Percentiles rank a stretch among this genome's conserved stretches.
Evolutionary conservation across 2,888 invertebrate species (phyloP).

Genomic region (Adelognathus sp.): DNA sequence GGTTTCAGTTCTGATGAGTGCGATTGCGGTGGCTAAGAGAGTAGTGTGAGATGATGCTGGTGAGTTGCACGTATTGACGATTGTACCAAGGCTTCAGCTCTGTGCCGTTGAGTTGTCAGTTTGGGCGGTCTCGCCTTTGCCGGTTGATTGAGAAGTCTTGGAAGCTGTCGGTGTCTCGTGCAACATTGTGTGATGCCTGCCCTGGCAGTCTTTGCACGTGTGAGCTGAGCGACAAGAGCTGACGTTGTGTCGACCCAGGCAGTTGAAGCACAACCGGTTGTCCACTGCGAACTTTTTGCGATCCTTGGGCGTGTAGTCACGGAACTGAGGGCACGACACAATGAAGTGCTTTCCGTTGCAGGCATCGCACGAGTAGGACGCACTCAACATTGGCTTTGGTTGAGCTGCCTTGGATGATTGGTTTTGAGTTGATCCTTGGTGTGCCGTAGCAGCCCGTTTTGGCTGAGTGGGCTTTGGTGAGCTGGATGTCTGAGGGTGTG

Average conservation of each 20-base stretch:
- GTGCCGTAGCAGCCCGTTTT: neutral
- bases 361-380: neutral
- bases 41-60: neutral
- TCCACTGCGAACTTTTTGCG: neutral
- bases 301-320: neutral
- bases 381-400: no score
- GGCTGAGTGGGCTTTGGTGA: neutral
- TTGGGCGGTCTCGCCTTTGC: neutral
- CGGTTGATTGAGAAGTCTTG: no score
- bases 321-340: neutral
- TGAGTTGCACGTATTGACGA: conserved; percentile 7
- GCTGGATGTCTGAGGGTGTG: neutral
- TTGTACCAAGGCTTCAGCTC: neutral
- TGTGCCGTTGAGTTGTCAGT: neutral
- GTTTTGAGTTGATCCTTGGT: neutral
- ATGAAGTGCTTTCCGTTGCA: no score
- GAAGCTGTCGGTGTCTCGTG: neutral
- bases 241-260: neutral
- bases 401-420: neutral
- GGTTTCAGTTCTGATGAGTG: no score
- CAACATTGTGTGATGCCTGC: conserved; percentile 26
- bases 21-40: conserved; percentile 21
- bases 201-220: neutral
- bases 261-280: neutral
- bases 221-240: neutral